Conservation (phyloP, 2,113 vertebrate genomes). For the Chloroceryle aenea region DNA sequence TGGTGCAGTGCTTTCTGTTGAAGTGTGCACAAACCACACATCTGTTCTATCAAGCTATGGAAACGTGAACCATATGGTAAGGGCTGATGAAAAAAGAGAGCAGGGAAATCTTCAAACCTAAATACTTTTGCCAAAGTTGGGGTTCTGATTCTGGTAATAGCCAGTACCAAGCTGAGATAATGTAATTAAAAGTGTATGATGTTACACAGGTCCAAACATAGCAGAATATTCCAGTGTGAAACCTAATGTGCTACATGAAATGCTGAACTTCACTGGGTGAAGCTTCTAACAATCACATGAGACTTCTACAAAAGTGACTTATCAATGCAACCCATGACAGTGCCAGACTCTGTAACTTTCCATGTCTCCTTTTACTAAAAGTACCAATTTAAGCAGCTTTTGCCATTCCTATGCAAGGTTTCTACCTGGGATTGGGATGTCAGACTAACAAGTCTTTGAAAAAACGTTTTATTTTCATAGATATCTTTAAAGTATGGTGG, state of each 20-base stretch:
- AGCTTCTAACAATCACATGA: not conserved
- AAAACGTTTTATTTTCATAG: not conserved
- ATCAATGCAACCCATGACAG: not conserved
- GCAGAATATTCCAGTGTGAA: not conserved
- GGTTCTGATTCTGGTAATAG: not conserved
- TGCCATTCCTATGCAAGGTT: not conserved
- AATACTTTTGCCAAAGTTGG: not conserved
- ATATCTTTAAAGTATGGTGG: not conserved
- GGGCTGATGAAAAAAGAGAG: not conserved
- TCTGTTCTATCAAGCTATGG: not conserved
- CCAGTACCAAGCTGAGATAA: not conserved
- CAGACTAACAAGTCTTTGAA: not conserved
- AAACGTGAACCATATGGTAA: not conserved
- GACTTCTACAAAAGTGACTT: not conserved
- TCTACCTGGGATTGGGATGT: not conserved
- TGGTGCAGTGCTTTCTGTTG: not conserved
- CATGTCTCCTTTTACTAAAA: not conserved
- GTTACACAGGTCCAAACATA: not conserved
- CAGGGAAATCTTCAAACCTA: not conserved
- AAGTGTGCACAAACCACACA: not conserved
- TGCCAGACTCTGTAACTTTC: not conserved
- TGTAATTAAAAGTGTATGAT: not conserved
- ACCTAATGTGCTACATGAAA: not conserved
- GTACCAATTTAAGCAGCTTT: not conserved
- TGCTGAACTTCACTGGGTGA: not conserved